Conservation (phyloP, 2,888 invertebrate genomes). For the Stenodema calcarata region DNA sequence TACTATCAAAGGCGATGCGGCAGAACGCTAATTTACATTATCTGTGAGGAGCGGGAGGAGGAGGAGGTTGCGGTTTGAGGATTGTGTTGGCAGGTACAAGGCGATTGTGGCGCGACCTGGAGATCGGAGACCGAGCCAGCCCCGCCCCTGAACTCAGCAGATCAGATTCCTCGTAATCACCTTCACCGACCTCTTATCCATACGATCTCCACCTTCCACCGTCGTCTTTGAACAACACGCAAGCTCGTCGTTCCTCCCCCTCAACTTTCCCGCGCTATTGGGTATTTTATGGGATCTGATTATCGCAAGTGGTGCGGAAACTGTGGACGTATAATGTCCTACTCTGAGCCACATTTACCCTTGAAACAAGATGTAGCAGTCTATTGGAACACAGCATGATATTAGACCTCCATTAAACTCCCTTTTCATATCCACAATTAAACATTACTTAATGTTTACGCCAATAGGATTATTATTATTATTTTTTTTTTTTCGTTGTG, state of each 20-base stretch:
- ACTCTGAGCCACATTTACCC: neutral
- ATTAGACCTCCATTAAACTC: too few species aligned
- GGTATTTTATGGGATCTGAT: neutral
- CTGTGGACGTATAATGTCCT: neutral
- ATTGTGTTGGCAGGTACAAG: neutral
- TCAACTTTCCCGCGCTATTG: neutral
- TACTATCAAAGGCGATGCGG: slow-evolving; percentile 34
- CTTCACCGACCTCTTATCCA: neutral
- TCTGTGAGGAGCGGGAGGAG: neutral
- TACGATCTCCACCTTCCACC: neutral
- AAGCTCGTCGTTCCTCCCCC: neutral
- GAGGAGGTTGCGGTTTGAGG: neutral
- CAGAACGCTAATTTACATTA: slow-evolving; percentile 27
- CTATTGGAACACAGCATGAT: too few species aligned
- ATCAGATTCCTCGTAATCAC: neutral
- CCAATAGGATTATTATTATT: too few species aligned
- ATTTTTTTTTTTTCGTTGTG: too few species aligned
- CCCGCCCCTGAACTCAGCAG: neutral
- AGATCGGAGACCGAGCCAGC: neutral
- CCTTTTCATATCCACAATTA: too few species aligned
- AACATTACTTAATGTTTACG: too few species aligned
- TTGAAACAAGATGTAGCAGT: neutral
- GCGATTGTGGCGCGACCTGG: neutral
- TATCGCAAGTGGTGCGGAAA: neutral
- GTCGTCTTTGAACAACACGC: neutral